phyloP scores from a whole-genome alignment of 2,113 vertebrate genomes.

The Ctenomys sociabilis region DNA sequence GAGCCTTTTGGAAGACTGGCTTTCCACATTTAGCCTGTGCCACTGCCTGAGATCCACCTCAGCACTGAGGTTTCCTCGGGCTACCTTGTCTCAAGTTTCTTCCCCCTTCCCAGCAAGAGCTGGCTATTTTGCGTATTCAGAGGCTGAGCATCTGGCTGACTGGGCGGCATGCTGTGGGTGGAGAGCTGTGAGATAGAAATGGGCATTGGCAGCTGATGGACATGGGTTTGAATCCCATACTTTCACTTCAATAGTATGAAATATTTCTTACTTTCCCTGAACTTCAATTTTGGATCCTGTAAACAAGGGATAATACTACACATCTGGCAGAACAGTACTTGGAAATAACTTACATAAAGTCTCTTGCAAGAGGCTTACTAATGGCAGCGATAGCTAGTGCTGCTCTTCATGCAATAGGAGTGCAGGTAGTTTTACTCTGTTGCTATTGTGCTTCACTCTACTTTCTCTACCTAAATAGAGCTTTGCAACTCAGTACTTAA shows the following conservation, averaged over 20 bases:
- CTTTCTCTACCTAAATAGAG: neutral
- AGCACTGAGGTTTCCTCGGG: neutral
- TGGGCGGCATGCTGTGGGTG: neutral
- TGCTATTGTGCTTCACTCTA: neutral
- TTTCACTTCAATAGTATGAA: neutral
- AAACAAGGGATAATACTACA: neutral
- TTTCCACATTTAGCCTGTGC: neutral
- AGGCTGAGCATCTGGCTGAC: neutral
- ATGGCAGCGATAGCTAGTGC: neutral
- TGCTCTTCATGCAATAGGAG: neutral
- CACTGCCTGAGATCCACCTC: neutral
- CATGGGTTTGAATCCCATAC: neutral
- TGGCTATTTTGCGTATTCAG: neutral
- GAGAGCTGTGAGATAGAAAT: neutral
- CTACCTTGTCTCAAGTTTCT: neutral
- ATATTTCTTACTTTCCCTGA: neutral
- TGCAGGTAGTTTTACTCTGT: neutral
- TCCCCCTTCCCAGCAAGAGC: neutral
- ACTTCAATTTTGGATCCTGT: conserved; percentile 45
- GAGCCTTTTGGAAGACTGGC: neutral
- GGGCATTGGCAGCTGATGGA: neutral
- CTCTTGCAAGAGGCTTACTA: neutral
- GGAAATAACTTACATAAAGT: neutral
- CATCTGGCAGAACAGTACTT: neutral
- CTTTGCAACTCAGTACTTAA: neutral